phyloP scores from a whole-genome alignment of 2,797 vertebrate species.

The Schizothorax lantsangensis region DNA sequence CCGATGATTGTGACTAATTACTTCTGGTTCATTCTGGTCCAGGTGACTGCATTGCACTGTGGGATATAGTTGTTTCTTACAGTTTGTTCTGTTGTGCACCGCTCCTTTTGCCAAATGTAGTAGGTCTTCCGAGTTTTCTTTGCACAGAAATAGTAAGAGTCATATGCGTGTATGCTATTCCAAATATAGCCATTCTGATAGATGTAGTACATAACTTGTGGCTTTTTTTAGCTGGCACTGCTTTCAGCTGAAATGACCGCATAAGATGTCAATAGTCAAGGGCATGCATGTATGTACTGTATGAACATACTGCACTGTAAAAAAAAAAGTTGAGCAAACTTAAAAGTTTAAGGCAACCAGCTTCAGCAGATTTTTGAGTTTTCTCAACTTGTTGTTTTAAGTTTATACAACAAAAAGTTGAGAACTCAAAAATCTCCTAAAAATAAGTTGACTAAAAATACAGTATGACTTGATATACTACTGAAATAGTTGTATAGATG shows the following conservation, averaged over 20 bases:
- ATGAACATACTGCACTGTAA: neutral
- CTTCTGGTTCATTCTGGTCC: neutral
- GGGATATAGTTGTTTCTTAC: neutral
- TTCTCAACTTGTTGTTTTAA: no score
- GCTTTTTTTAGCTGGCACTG: neutral
- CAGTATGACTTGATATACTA: no score
- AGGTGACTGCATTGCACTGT: neutral
- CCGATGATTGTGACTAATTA: neutral
- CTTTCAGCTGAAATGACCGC: neutral
- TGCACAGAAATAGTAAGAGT: slow-evolving; percentile 5
- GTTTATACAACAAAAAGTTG: no score
- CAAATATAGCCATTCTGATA: slow-evolving; percentile 14
- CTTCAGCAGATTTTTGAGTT: no score
- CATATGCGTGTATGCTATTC: neutral
- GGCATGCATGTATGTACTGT: neutral
- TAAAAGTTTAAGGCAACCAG: no score
- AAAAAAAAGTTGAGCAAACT: no score
- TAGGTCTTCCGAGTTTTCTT: neutral
- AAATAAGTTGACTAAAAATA: no score
- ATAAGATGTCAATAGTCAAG: slow-evolving; percentile 22
- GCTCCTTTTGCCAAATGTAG: neutral
- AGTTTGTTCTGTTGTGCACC: neutral
- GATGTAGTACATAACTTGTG: slow-evolving; percentile 5
- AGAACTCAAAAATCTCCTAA: no score
- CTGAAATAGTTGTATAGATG: neutral